phyloP scores from a whole-genome alignment of 2,888 invertebrate genomes.

The Osedax fenrisi region DNA sequence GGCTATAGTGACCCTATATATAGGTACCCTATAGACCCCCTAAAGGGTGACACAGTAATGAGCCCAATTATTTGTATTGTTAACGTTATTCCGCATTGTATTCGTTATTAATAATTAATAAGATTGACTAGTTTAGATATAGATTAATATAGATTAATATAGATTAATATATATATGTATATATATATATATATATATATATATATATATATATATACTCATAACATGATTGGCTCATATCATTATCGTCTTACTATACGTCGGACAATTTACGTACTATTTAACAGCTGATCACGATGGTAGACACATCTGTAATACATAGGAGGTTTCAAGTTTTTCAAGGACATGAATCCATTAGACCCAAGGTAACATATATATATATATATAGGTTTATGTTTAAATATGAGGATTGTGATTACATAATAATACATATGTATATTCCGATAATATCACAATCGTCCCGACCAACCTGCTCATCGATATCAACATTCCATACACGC shows the following conservation, averaged over 20 bases:
- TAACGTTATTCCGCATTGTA: too few species aligned
- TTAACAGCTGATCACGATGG: neutral
- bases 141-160: neutral
- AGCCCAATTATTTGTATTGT: too few species aligned
- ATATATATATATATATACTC: neutral
- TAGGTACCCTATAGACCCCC: too few species aligned
- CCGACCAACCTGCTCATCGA: too few species aligned
- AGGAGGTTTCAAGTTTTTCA: neutral
- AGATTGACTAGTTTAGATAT: neutral
- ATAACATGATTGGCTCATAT: too few species aligned
- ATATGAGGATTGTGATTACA: neutral
- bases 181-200: neutral
- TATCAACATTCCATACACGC: too few species aligned
- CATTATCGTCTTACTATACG: too few species aligned
- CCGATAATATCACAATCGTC: neutral
- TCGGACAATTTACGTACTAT: neutral
- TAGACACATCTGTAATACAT: neutral
- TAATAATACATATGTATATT: neutral
- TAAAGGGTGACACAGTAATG: too few species aligned
- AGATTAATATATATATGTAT: neutral
- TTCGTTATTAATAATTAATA: too few species aligned
- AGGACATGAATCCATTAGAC: neutral
- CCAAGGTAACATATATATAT: neutral
- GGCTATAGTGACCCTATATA: too few species aligned
- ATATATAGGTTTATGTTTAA: neutral